Percentiles rank a stretch among this genome's conserved stretches.
Evolutionary conservation across 2,888 invertebrate species (phyloP).

Genomic region (Phengaris arion): DNA sequence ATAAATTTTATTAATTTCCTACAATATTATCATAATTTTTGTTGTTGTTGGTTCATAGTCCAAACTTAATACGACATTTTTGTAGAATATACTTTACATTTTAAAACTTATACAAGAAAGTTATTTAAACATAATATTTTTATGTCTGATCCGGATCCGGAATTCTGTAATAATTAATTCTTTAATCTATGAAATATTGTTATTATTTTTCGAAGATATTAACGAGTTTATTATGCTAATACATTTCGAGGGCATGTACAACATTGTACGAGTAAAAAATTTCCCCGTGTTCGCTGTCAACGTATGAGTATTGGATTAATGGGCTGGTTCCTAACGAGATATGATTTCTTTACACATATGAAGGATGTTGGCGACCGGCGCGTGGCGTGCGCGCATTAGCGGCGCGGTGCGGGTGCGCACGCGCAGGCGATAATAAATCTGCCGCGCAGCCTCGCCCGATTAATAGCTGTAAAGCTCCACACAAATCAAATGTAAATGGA

Average conservation of each 20-base stretch:
- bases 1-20: not conserved
- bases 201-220: constrained; percentile 4
- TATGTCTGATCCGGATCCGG: not conserved
- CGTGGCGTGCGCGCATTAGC: not conserved
- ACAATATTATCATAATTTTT: not conserved
- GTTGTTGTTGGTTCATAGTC: no score
- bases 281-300: constrained; percentile 27
- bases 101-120: not conserved
- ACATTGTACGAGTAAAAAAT: constrained; percentile 18
- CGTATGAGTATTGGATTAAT: constrained; percentile 27
- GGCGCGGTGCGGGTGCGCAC: constrained; percentile 8
- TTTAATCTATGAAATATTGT: constrained; percentile 16
- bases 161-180: not conserved
- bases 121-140: not conserved
- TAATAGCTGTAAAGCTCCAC: constrained; percentile 72
- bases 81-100: not conserved
- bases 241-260: constrained; percentile 21
- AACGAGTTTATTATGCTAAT: constrained; percentile 30
- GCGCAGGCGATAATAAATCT: constrained; percentile 57
- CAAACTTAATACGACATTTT: not conserved
- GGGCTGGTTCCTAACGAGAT: constrained; percentile 28
- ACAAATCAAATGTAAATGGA: constrained; percentile 80
- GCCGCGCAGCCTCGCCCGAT: constrained; percentile 67
- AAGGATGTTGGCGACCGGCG: constrained; percentile 19
- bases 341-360: constrained; percentile 30